phyloP scores from a whole-genome alignment of 1,140 invertebrate species.

The Scaptomyza graminum region DNA sequence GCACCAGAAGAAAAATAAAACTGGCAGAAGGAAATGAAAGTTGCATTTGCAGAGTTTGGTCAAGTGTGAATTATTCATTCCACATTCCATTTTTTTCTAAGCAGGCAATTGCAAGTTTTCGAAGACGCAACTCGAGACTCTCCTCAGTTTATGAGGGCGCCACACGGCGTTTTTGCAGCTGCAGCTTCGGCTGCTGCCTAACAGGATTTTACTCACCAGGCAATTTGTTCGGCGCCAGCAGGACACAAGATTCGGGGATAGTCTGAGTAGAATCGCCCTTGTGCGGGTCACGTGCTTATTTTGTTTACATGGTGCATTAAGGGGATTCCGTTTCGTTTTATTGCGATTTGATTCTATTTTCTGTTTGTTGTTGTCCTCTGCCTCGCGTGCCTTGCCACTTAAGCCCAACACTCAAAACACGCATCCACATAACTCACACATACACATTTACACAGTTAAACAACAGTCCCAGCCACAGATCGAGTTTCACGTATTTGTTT shows the following conservation, averaged over 20 bases:
- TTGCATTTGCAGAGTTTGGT: slow-evolving; percentile 17
- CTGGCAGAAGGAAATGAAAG: slow-evolving; percentile 7
- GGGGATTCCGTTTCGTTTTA: slow-evolving; percentile 76
- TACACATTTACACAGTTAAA: slow-evolving; percentile 16
- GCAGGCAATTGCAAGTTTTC: neutral
- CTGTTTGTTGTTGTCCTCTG: slow-evolving; percentile 38
- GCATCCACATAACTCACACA: neutral
- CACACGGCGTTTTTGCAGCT: slow-evolving; percentile 15
- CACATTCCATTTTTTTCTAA: neutral
- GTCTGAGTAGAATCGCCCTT: slow-evolving; percentile 3
- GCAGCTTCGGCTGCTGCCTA: slow-evolving; percentile 30
- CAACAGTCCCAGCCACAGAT: slow-evolving; percentile 55
- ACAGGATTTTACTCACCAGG: slow-evolving; percentile 63
- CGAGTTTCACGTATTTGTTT: slow-evolving; percentile 68
- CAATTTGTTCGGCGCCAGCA: slow-evolving; percentile 64
- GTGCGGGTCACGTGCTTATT: slow-evolving; percentile 71
- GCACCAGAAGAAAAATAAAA: slow-evolving; percentile 1
- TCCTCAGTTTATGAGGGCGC: slow-evolving; percentile 51
- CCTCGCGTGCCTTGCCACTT: slow-evolving; percentile 23
- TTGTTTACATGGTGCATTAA: slow-evolving; percentile 78
- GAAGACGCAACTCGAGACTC: slow-evolving; percentile 10
- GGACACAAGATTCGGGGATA: slow-evolving; percentile 15
- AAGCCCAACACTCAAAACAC: slow-evolving; percentile 1
- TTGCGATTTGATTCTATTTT: slow-evolving; percentile 79
- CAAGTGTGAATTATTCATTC: slow-evolving; percentile 56